Base-by-base conservation (phyloP, 1,140 invertebrate genomes). In the Telenomus remus region DNA sequence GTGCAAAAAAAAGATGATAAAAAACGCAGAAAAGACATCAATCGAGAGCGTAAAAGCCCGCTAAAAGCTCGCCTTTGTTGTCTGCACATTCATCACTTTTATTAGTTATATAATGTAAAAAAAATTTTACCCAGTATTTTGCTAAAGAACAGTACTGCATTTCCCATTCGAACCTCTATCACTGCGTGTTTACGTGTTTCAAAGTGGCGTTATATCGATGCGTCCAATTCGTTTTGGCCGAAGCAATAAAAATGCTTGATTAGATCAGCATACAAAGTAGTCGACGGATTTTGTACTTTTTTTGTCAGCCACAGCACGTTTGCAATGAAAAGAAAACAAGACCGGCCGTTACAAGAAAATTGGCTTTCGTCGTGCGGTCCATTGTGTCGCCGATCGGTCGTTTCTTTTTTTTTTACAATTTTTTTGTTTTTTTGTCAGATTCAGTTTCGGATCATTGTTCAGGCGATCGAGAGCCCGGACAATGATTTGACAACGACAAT, bases 401-500 rank as follows among this genome's bases (percentile, higher is more conserved):
- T 44, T 55, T 64, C 64, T 72, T 72, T 49, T 15, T 46, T 46
- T 46, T 46, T 46, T 46, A n/a, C n/a, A n/a, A n/a, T 46, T 46
- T 46, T 15, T 39, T 44, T 12, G 11, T 44, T 44, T 44, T 44
- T 44, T 44, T 46, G 47, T 51, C 2, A 64, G 15, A 61, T 73
- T 73, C 61, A 61, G 44, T 73, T 61, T 66, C 50, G 43, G 33
- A 19, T 48, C 57, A 66, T 65, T 59, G 61, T 66, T 61, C 44
- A 6, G n/a, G 43, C 34, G 50, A 66, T 73, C 61, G 37, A 44
- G 50, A 50, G 37, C 37, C 50, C 39, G 12, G 27, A 64, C 60
- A 65, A 72, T 65, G 14, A 39, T 34, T 46, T 59, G 11, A 43
- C 44, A 35, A 39, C 39, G 33, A 39, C 46, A 61, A 55, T 72